Evolutionary conservation across 2,797 vertebrate genomes (phyloP), one percentile per base, ranked within the genome.

Genomic region (Enteromius paludinosus): DNA sequence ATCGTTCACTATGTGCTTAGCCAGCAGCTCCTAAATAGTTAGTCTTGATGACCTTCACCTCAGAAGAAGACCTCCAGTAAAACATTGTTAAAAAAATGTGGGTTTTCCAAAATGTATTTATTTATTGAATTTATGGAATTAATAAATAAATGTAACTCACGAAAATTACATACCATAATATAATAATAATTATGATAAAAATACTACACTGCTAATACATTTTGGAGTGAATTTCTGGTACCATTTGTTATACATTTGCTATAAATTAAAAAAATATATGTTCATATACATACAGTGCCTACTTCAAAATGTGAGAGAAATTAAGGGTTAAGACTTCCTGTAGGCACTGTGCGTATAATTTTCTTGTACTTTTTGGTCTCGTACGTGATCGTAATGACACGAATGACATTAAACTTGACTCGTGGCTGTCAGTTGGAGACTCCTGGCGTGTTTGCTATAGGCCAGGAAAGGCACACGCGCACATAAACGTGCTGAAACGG

Each of bases 401-500:
- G 5, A 56, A 72, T 33, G 28, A 52, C 47, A 30, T 7, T 72
- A 33, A 72, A 56, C 71, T 56, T 4, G 12, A 23, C 52, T 25
- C 33, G 3, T 15, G 20, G 6, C 7, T 35, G 30, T 8, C 30
- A 56, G 33, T 74, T 74, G 0, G 23, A 18, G 56, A 49, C 18
- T 28, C 41, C 41, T 47, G 8, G 11, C 8, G 2, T 43, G 35
- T 56, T 75, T 12, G 14, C 15, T 76, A 45, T 20, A 62, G 33
- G n/a, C 7, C n/a, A 23, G 8, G 72, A 59, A 38, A 74, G 23
- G 54, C 73, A 45, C 33, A 65, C 73, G 1, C n/a, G 70, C 28
- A 45, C 54, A 35, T 49, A 35, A 62, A 85, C 35, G 69, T 70
- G 52, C 62, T 71, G 65, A 77, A 84, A 79, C 47, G 30, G 77